Evolutionary conservation across 1,140 invertebrate genomes (phyloP), one percentile per base, ranked within the genome.

Genomic region (Apis laboriosa): DNA sequence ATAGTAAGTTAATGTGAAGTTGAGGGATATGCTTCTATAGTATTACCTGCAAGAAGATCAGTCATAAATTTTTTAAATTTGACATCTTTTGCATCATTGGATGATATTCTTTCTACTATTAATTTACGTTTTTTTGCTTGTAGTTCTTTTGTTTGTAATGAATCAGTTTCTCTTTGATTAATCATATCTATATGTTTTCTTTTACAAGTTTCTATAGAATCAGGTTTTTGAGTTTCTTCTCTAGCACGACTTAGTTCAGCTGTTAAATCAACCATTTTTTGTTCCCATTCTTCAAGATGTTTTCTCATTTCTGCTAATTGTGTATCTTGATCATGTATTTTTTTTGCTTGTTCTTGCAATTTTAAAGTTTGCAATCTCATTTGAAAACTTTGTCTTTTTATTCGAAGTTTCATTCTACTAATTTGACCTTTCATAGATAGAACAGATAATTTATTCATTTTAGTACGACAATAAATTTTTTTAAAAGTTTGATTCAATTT

Each of bases 251-350:
- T 94, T 17, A 95, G 85, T 90, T 95, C 95, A 0, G 94, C 92
- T 9, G 94, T 94, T 21, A 95, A 84, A 86, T 95, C 95, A 12
- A 92, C 93, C 67, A 95, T 94, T 90, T 95, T 95, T 72, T 95
- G 94, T 74, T 95, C 95, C 94, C 94, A 95, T 71, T 95, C 95
- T 75, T 95, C 95, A 4, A 96, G 86, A 83, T 95, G 95, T 72
- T 95, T 94, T 81, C 93, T 94, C 88, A 96, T 92, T 51, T 95
- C 95, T 0, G 93, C 92, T 24, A 96, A 85, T 63, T 94, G 93
- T 7, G 92, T 85, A 34, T 95, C 94, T 80, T 95, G 95, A 70
- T 94, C 93, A 61, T 92, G 90, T 21, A 95, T 90, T 87, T 95
- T 95, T 19, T 91, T 91, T 4, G 91, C 90, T 77, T 95, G 95